Base-by-base conservation (phyloP, 2,888 invertebrate species). In the Pachycephus smyrnensis region DNA sequence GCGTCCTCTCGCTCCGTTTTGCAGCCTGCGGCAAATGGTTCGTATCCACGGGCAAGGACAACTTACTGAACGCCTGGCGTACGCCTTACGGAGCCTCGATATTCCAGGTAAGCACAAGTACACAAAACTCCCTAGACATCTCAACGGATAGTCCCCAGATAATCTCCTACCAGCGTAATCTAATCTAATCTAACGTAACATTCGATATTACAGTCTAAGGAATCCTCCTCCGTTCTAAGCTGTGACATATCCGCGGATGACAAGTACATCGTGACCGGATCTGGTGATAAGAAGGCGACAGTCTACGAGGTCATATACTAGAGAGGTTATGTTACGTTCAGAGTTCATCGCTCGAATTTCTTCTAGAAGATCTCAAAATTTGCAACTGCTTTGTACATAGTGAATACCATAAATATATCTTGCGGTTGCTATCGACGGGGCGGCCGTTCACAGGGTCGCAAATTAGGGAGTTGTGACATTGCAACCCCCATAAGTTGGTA, bases 191-290 rank as follows among this genome's bases (percentile, higher is more conserved):
- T 35, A 23, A 40, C 40, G 15, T 23, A 40, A 23, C 40, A 23
- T 40, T 40, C 40, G 40, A 88, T 86, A 84, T 94, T 94, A 76
- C 94, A 97, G 97, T 97, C 97, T 75, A 98, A 98, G 93, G 99
- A 99, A 94, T 97, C 98, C 81, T 98, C 98, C 86, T 98, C 98
- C 90, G 99, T 99, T 91, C 94, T 99, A 89, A 98, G 98, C 93
- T 99, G 99, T 94, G 99, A 99, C 95, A 98, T 99, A 93, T 98
- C 99, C 83, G 95, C 97, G 81, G 99, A 99, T 92, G 99, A 99
- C 93, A 98, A 98, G 93, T 98, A 97, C 93, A 98, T 99, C 89
- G 98, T 99, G 88, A 99, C 99, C 73, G 99, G 99, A 82, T 98
- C 98, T 40, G 99, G 99, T 80, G 99, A 99, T 93, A 99, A 98